These are phyloP conservation scores for Drosophila buzzatii DNA, from an alignment of 2,888 invertebrate species.

Conservation along the genomic window DNA sequence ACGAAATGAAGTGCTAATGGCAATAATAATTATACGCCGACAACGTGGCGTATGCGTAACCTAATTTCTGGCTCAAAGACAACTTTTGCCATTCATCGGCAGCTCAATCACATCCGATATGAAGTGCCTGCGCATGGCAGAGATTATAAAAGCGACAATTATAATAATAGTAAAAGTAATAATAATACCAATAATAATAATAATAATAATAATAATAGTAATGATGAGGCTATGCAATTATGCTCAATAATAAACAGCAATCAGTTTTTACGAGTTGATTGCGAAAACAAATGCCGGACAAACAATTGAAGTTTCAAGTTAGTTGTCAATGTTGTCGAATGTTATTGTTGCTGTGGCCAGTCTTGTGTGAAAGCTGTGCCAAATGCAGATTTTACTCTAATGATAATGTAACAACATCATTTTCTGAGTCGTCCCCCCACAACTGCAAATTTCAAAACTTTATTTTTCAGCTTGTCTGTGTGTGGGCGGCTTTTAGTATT, in stretches of 20 bases:
- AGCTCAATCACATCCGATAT: not conserved
- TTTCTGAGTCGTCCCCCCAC: not conserved
- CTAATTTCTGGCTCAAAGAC: slow-evolving; percentile 40
- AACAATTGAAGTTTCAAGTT: slow-evolving; percentile 41
- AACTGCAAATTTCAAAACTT: slow-evolving; percentile 15
- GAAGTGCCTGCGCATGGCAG: not conserved
- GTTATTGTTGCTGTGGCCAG: slow-evolving; percentile 40
- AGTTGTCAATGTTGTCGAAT: slow-evolving; percentile 42
- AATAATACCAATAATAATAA: slow-evolving; percentile 8
- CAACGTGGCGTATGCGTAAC: slow-evolving; percentile 53
- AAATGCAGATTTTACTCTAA: slow-evolving; percentile 71
- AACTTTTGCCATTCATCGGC: not conserved
- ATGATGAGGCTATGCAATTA: slow-evolving; percentile 43
- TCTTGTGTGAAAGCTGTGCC: slow-evolving; percentile 76
- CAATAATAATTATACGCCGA: slow-evolving; percentile 48
- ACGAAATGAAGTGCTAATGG: slow-evolving; percentile 35
- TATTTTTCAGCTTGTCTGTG: slow-evolving; percentile 8
- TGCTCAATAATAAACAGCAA: slow-evolving; percentile 61
- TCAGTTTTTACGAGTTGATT: slow-evolving; percentile 51
- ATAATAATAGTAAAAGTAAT: not conserved
- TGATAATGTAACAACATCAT: slow-evolving; percentile 47
- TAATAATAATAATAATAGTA: slow-evolving; percentile 28
- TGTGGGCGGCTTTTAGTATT: slow-evolving; percentile 37
- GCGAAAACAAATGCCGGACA: slow-evolving; percentile 52
- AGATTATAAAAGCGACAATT: not conserved